A percentile compares a stretch with the other conserved stretches of the same genome.
phyloP scores from a whole-genome alignment of 2,797 vertebrate species.

The Lacerta agilis region DNA sequence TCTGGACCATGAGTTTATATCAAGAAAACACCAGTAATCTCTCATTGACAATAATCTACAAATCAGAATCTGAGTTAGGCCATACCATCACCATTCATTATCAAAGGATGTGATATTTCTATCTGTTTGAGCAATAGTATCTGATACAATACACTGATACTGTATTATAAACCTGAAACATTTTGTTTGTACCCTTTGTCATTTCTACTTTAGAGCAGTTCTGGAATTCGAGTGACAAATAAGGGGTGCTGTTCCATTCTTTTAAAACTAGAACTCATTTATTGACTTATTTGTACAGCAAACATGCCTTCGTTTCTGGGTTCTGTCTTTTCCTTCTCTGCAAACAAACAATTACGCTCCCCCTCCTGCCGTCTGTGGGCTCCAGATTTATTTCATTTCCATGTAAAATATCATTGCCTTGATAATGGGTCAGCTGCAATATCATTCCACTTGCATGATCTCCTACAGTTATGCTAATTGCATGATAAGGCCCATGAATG shows the following conservation, averaged over 20 bases:
- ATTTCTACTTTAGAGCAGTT: not conserved
- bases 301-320: not conserved
- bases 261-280: not conserved
- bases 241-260: not conserved
- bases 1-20: no score
- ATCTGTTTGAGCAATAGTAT: not conserved
- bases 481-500: conserved; percentile 45
- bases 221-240: not conserved
- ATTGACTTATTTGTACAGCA: not conserved
- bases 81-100: not conserved
- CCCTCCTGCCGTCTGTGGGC: not conserved
- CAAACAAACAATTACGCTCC: not conserved
- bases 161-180: not conserved
- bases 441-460: conserved; percentile 64
- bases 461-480: conserved; percentile 73
- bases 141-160: not conserved
- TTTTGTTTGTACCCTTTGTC: not conserved
- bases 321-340: not conserved
- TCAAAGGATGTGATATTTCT: not conserved
- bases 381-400: conserved; percentile 26
- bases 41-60: not conserved
- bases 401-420: conserved; percentile 62
- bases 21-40: not conserved
- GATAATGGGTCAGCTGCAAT: conserved; percentile 75
- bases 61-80: not conserved